These are phyloP conservation scores for Synergus umbraculus DNA, from an alignment of 2,888 invertebrate species.

Conservation along the genomic window DNA sequence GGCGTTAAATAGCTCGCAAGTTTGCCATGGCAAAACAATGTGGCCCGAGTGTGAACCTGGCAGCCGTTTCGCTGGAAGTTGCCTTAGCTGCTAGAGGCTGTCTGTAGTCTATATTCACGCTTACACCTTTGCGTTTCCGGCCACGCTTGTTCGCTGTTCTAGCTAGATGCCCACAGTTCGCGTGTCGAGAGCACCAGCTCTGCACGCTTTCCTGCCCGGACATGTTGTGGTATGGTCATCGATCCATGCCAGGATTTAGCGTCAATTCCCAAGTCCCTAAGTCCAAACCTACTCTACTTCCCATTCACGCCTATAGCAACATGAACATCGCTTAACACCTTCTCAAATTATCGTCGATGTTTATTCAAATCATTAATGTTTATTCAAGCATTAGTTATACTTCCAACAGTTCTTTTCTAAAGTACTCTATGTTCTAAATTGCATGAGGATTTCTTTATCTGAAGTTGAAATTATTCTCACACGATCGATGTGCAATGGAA, in stretches of 20 bases:
- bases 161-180: conserved; percentile 49
- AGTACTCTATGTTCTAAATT: neutral
- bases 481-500: conserved; percentile 14
- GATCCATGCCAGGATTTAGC: conserved; percentile 47
- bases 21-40: conserved; percentile 73
- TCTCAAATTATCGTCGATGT: too few species aligned
- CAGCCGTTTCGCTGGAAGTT: conserved; percentile 53
- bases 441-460: neutral
- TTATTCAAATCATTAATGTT: too few species aligned
- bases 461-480: neutral
- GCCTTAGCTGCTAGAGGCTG: conserved; percentile 42
- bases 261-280: conserved; percentile 10
- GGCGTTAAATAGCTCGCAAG: conserved; percentile 75
- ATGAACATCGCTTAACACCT: too few species aligned
- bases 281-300: neutral
- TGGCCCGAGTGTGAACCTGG: conserved; percentile 68
- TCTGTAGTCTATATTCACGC: conserved; percentile 47
- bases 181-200: conserved; percentile 44
- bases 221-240: conserved; percentile 47
- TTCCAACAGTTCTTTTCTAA: too few species aligned
- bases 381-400: too few species aligned
- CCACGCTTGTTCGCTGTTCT: conserved; percentile 49
- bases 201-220: conserved; percentile 45
- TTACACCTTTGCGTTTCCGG: conserved; percentile 54
- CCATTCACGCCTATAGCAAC: neutral